These are phyloP conservation scores for Thamnaconus septentrionalis DNA, from an alignment of 2,113 vertebrate genomes.

Conservation along the genomic window DNA sequence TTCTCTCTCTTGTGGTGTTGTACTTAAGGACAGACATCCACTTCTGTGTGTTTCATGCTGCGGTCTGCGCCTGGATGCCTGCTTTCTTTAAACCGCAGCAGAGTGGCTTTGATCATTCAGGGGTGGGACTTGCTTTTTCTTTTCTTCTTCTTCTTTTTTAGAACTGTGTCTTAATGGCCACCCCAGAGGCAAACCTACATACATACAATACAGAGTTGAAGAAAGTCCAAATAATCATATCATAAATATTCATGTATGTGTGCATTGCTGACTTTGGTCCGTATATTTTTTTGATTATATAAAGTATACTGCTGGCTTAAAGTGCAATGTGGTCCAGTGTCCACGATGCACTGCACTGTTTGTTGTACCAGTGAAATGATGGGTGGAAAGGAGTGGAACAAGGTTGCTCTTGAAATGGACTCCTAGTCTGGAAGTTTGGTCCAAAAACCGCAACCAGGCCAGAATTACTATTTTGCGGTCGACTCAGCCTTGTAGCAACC, in stretches of 20 bases:
- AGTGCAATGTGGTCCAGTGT: constrained; percentile 16
- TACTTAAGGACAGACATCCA: constrained; percentile 37
- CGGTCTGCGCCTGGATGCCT: constrained; percentile 37
- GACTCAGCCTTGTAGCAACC: constrained; percentile 48
- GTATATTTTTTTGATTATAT: constrained; percentile 21
- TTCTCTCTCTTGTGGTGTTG: constrained; percentile 18
- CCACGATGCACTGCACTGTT: constrained; percentile 24
- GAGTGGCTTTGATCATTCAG: constrained; percentile 61
- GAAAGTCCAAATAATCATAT: neutral
- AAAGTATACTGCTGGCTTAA: constrained; percentile 22
- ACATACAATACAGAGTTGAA: constrained; percentile 2
- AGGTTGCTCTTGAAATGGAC: constrained; percentile 43
- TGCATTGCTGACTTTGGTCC: constrained; percentile 8
- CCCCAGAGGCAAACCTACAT: constrained; percentile 38
- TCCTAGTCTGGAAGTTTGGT: constrained; percentile 34
- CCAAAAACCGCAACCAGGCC: constrained; percentile 67
- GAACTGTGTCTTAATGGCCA: constrained; percentile 54
- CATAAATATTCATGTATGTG: constrained; percentile 6
- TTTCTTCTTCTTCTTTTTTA: constrained; percentile 24
- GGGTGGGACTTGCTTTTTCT: constrained; percentile 37
- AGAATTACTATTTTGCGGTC: constrained; percentile 62
- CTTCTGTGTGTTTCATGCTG: constrained; percentile 32
- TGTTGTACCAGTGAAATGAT: constrained; percentile 48
- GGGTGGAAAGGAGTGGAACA: constrained; percentile 28
- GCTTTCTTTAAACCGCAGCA: constrained; percentile 51